phyloP scores from a whole-genome alignment of 2,888 invertebrate species.

The Pristionchus arcanus region DNA sequence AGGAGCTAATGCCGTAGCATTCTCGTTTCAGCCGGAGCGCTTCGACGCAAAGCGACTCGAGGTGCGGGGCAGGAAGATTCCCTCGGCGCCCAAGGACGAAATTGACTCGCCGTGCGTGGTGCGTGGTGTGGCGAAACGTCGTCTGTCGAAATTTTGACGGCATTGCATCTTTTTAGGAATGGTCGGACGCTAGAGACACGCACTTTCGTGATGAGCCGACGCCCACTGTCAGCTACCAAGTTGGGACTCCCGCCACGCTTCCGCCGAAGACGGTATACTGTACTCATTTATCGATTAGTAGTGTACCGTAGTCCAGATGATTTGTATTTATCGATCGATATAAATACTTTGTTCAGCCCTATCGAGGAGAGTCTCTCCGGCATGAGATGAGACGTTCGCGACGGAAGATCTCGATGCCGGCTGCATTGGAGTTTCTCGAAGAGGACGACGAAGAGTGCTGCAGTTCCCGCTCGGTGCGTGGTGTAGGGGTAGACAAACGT shows the following conservation, averaged over 20 bases:
- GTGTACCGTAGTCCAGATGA: background rate
- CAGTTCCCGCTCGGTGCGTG: background rate
- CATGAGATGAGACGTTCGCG: background rate
- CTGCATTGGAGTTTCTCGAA: background rate
- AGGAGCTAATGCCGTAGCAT: background rate
- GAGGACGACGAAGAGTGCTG: background rate
- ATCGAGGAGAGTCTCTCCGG: background rate
- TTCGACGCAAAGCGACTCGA: background rate
- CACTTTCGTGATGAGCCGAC: background rate
- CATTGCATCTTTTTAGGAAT: background rate
- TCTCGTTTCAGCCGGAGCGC: background rate
- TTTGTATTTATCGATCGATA: too few relatives aligned
- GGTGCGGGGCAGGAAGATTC: background rate
- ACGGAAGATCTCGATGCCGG: background rate
- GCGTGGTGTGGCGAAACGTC: slow-evolving; percentile 29
- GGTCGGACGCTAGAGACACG: background rate
- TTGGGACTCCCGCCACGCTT: background rate
- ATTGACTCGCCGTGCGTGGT: background rate
- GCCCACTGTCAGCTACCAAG: background rate
- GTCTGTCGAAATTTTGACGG: background rate
- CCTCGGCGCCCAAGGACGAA: background rate
- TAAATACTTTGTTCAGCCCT: background rate
- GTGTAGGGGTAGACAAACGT: background rate
- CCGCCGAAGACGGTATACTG: background rate
- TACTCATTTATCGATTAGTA: background rate